A percentile compares a stretch with the other conserved stretches of the same genome.
phyloP scores from a whole-genome alignment of 2,797 vertebrate genomes.

The Salmo trutta region DNA sequence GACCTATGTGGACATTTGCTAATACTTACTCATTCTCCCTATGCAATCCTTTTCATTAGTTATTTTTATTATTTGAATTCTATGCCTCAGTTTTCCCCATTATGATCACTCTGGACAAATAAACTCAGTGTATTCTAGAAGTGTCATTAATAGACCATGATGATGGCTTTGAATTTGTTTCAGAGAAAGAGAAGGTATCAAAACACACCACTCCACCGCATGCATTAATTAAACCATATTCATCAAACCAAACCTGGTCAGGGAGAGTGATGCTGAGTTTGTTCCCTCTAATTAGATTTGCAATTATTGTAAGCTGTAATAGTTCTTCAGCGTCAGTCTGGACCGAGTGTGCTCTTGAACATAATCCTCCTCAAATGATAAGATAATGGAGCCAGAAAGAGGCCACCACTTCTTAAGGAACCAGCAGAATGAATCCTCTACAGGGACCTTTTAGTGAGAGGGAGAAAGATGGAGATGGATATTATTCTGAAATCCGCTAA shows the following conservation, averaged over 20 bases:
- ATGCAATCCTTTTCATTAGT: not conserved
- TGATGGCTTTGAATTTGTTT: conserved; percentile 30
- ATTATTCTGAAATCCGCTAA: not conserved
- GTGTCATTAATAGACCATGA: conserved; percentile 27
- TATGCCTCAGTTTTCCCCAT: not conserved
- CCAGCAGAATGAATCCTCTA: conserved; percentile 72
- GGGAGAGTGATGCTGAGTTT: conserved; percentile 44
- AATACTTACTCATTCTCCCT: not conserved
- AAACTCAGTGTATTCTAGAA: not conserved
- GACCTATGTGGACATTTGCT: too few relatives aligned
- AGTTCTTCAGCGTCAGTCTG: conserved; percentile 75
- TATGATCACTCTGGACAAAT: not conserved
- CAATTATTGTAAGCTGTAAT: conserved; percentile 82
- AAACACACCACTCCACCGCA: conserved; percentile 10
- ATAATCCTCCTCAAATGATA: conserved; percentile 80
- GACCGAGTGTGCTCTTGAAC: conserved; percentile 69
- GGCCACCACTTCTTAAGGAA: conserved; percentile 72
- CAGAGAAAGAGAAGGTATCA: not conserved
- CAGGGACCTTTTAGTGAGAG: conserved; percentile 62
- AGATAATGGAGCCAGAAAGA: conserved; percentile 77
- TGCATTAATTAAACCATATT: conserved; percentile 67
- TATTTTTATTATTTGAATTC: not conserved
- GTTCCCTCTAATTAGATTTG: conserved; percentile 74
- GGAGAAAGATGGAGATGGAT: conserved; percentile 39
- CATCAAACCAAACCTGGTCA: conserved; percentile 67